These are phyloP conservation scores for Pluvialis apricaria DNA, from an alignment of 2,113 vertebrate species.

Conservation along the genomic window DNA sequence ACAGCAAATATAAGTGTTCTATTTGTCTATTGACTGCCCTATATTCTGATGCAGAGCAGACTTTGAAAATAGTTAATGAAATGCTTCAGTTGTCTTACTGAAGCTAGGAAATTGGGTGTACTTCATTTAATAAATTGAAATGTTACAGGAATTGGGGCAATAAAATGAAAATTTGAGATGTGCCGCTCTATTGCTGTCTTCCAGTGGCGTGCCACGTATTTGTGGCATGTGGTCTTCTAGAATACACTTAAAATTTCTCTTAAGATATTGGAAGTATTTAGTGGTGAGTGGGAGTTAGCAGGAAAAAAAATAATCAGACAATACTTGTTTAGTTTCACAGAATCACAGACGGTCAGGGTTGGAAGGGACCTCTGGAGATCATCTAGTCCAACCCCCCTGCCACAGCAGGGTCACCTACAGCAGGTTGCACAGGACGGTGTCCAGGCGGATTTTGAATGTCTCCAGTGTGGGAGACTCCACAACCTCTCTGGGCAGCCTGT, in stretches of 20 bases:
- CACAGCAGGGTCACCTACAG: no score
- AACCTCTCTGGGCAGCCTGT: no score
- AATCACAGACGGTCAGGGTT: no score
- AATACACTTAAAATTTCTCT: neutral
- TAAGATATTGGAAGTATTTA: neutral
- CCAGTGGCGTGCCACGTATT: neutral
- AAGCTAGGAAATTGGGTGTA: neutral
- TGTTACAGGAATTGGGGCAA: neutral
- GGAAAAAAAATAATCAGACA: neutral
- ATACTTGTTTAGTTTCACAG: neutral
- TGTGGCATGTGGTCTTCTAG: neutral
- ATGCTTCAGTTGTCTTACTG: neutral
- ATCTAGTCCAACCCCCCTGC: no score
- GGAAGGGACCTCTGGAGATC: no score
- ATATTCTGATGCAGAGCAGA: neutral
- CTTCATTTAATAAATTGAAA: neutral
- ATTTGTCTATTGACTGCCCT: neutral
- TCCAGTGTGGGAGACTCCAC: no score
- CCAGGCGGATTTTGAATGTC: no score
- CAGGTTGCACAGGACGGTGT: no score
- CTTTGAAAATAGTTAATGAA: neutral
- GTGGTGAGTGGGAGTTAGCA: neutral
- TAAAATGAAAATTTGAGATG: neutral
- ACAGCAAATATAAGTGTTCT: neutral
- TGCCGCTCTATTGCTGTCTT: neutral